Conservation (phyloP, 2,797 vertebrate genomes). For the Scleropages formosus region DNA sequence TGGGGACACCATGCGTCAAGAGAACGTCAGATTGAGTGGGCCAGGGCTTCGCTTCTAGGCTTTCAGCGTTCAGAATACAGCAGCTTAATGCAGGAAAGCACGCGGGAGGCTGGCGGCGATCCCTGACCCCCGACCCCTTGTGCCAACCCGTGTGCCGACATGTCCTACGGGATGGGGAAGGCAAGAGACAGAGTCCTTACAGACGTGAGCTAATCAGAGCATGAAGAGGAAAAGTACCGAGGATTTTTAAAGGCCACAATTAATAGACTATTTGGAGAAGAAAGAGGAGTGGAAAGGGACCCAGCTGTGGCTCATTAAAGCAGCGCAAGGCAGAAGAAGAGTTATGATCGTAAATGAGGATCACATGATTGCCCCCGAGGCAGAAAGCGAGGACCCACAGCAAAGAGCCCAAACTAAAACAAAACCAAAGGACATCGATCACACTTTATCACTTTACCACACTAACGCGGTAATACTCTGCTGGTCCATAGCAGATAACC, state of each 20-base stretch:
- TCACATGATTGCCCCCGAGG: neutral
- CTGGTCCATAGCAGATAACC: neutral
- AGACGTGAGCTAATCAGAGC: constrained; percentile 5
- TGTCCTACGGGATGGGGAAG: neutral
- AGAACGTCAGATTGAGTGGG: no score
- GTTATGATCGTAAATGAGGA: neutral
- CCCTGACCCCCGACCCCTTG: no score
- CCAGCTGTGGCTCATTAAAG: neutral
- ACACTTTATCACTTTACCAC: neutral
- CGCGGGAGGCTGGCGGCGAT: neutral
- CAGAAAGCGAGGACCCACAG: no score
- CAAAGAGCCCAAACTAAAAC: no score
- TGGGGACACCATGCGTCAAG: no score
- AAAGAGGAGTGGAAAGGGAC: neutral
- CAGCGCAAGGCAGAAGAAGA: neutral
- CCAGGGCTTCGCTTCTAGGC: no score
- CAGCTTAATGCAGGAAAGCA: neutral
- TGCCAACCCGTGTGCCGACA: neutral
- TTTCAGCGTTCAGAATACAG: neutral
- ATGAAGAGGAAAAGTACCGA: neutral
- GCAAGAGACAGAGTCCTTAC: neutral
- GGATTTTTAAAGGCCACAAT: neutral
- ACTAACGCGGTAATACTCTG: neutral
- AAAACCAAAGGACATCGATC: no score
- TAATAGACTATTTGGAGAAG: neutral